Evolutionary conservation across 2,797 vertebrate species (phyloP).

Genomic region (Hydrocynus forskahlii): DNA sequence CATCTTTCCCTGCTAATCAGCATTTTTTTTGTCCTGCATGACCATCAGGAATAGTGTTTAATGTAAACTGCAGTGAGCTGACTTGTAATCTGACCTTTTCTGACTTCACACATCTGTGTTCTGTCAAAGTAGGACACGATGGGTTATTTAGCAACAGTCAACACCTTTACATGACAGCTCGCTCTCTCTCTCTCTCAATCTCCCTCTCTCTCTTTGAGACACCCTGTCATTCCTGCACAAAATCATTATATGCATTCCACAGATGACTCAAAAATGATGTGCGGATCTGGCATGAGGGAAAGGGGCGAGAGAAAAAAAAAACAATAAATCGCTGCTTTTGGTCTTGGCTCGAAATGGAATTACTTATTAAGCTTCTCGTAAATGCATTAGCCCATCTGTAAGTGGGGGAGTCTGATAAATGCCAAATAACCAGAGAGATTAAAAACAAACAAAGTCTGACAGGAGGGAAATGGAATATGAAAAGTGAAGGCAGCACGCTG

Average conservation of each 20-base stretch:
- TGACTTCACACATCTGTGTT: neutral
- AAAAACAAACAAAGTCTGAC: slow-evolving; percentile 47
- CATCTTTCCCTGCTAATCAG: neutral
- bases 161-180: neutral
- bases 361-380: neutral
- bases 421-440: slow-evolving; percentile 40
- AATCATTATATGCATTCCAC: neutral
- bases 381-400: slow-evolving; percentile 8
- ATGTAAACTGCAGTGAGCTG: neutral
- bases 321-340: neutral
- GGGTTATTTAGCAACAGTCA: slow-evolving; percentile 5
- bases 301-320: neutral
- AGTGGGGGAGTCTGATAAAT: slow-evolving; percentile 1
- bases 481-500: neutral
- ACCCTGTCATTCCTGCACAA: neutral
- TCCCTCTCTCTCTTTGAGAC: neutral
- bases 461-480: slow-evolving; percentile 34
- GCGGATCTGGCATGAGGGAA: neutral
- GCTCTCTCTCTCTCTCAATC: too few relatives aligned
- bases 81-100: neutral
- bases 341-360: neutral
- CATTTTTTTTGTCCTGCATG: neutral
- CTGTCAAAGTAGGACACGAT: neutral
- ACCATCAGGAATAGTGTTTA: neutral
- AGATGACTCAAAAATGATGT: slow-evolving; percentile 3